Conservation (phyloP, 35 echinoderm and acorn worm species). For the Ophiothrix spiculata region DNA sequence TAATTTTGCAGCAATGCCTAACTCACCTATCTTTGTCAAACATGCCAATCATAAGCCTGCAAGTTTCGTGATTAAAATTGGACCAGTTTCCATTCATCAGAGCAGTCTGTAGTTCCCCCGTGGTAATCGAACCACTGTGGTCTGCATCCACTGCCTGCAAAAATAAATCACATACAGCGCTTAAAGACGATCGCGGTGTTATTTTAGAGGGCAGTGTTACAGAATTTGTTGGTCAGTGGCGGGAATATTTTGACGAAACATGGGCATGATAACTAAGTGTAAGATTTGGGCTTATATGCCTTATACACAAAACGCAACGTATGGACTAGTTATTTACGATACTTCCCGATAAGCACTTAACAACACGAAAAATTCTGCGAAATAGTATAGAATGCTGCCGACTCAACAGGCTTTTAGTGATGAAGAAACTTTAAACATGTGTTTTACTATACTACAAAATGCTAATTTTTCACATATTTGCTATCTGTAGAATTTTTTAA, state of each 20-base stretch:
- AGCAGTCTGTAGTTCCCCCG: constrained; percentile 64
- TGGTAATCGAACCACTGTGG: constrained; percentile 64
- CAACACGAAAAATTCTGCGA: too few species aligned
- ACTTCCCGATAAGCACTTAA: neutral
- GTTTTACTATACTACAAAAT: too few species aligned
- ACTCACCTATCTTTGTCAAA: constrained; percentile 95
- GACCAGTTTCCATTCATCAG: constrained; percentile 93
- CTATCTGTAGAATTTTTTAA: too few species aligned
- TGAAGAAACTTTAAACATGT: too few species aligned
- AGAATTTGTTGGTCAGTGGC: too few species aligned
- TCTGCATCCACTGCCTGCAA: constrained; percentile 87
- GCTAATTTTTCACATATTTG: too few species aligned
- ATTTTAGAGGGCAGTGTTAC: too few species aligned
- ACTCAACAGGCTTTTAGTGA: too few species aligned
- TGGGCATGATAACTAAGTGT: too few species aligned
- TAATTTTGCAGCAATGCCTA: too few species aligned
- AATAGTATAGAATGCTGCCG: neutral
- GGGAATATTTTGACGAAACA: too few species aligned
- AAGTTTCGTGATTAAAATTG: constrained; percentile 89
- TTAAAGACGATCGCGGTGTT: too few species aligned
- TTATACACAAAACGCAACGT: constrained; percentile 61
- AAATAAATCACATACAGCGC: constrained; percentile 57
- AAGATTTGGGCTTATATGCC: constrained; percentile 96
- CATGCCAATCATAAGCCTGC: constrained; percentile 99
- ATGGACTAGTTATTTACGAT: constrained; percentile 55